Conservation (phyloP, 2,797 vertebrate species). For the Sebastes miniatus region DNA sequence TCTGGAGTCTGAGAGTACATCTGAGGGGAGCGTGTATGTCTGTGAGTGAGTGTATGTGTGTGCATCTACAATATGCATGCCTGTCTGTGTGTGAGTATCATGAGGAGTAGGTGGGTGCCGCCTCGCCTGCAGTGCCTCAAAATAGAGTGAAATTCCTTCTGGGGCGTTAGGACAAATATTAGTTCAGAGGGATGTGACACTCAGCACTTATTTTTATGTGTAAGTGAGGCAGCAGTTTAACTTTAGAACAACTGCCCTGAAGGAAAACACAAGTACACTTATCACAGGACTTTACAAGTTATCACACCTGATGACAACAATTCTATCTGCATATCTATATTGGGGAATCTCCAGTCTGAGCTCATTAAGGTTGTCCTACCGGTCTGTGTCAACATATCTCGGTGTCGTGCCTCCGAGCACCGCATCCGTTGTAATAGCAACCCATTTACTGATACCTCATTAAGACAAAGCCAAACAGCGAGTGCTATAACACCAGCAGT, state of each 20-base stretch:
- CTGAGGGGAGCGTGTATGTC: slow-evolving; percentile 7
- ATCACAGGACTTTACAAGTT: slow-evolving; percentile 31
- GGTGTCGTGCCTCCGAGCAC: slow-evolving; percentile 42
- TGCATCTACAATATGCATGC: background rate
- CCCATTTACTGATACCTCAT: slow-evolving; percentile 66
- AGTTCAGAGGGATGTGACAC: slow-evolving; percentile 31
- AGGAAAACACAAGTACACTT: slow-evolving; percentile 27
- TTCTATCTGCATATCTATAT: slow-evolving; percentile 44
- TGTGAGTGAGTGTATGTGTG: background rate
- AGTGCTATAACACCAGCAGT: slow-evolving; percentile 55
- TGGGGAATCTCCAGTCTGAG: slow-evolving; percentile 37
- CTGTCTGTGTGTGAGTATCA: background rate
- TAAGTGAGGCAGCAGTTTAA: slow-evolving; percentile 31
- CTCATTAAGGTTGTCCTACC: slow-evolving; percentile 57
- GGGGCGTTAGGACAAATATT: slow-evolving; percentile 46
- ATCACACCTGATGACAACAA: slow-evolving; percentile 47
- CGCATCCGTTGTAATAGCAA: slow-evolving; percentile 46
- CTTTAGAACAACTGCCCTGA: slow-evolving; percentile 1
- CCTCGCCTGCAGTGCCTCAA: slow-evolving; percentile 21
- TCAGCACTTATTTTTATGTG: slow-evolving; percentile 17
- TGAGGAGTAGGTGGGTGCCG: slow-evolving; percentile 9
- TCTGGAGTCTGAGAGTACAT: slow-evolving; percentile 34
- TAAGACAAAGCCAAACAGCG: slow-evolving; percentile 69
- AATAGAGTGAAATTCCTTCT: slow-evolving; percentile 46
- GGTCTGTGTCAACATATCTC: slow-evolving; percentile 54